A percentile compares a stretch with the other conserved stretches of the same genome.
Evolutionary conservation across 2,797 vertebrate genomes (phyloP).

Genomic region (Enteromius radiatus): DNA sequence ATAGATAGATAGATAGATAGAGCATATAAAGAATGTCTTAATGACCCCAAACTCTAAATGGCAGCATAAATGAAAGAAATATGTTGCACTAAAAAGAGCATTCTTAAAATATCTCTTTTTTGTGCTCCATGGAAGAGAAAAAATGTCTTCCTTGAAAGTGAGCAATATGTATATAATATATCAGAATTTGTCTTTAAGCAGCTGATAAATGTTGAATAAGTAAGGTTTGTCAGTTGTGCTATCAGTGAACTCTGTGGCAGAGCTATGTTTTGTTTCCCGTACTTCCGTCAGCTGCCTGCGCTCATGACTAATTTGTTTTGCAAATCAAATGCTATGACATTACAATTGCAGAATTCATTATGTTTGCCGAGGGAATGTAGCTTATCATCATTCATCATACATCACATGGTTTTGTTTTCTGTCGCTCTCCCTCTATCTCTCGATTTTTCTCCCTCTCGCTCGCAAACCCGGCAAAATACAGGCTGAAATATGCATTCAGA

Average conservation of each 20-base stretch:
- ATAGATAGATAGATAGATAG: no score
- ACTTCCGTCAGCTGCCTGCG: conserved; percentile 27
- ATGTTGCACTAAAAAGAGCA: no score
- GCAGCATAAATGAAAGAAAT: neutral
- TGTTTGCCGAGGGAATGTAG: conserved; percentile 37
- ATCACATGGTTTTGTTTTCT: conserved; percentile 39
- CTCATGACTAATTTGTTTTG: conserved; percentile 47
- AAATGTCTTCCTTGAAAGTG: neutral
- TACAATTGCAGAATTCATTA: conserved; percentile 50
- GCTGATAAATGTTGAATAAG: neutral
- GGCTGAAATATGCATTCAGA: conserved; percentile 35
- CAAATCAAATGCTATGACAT: conserved; percentile 49
- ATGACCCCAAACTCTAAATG: neutral
- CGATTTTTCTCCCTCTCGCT: conserved; percentile 11
- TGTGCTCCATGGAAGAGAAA: neutral
- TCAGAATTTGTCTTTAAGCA: neutral
- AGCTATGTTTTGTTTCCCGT: neutral
- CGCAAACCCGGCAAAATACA: neutral
- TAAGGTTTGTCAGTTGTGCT: conserved; percentile 3
- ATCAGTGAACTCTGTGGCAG: conserved; percentile 2
- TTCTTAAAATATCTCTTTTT: no score
- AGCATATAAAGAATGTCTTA: neutral
- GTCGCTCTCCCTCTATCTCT: conserved; percentile 19
- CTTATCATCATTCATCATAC: conserved; percentile 51
- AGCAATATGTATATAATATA: neutral